Percentiles rank a stretch among this genome's conserved stretches.
Evolutionary conservation across 2,113 vertebrate genomes (phyloP).

Genomic region (Vanacampus margaritifer): DNA sequence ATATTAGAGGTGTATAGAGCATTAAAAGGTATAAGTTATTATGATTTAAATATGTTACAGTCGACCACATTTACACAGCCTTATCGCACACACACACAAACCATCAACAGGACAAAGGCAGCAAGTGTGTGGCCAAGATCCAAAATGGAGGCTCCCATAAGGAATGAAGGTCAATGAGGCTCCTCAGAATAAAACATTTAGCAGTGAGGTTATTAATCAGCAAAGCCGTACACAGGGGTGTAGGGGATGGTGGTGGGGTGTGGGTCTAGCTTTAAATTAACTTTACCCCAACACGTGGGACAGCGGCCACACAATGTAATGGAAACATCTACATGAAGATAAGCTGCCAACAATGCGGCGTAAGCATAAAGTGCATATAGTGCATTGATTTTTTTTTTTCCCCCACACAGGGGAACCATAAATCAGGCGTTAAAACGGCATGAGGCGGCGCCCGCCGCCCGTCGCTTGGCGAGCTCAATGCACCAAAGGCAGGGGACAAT

Average conservation of each 20-base stretch:
- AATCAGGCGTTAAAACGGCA: slow-evolving; percentile 39
- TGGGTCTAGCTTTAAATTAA: slow-evolving; percentile 17
- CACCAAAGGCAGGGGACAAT: slow-evolving; percentile 33
- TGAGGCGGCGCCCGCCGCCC: slow-evolving; percentile 10
- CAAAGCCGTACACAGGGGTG: slow-evolving; percentile 5
- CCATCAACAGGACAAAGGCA: not conserved
- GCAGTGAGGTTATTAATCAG: slow-evolving; percentile 46
- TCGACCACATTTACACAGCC: not conserved
- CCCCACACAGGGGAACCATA: slow-evolving; percentile 29
- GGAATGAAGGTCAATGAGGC: slow-evolving; percentile 31
- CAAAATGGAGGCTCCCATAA: not conserved
- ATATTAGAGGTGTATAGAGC: not conserved
- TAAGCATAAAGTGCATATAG: slow-evolving; percentile 33
- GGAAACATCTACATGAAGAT: slow-evolving; percentile 50
- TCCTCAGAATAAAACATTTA: slow-evolving; percentile 44
- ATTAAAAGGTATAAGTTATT: not conserved
- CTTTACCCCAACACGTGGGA: slow-evolving; percentile 20
- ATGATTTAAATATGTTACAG: not conserved
- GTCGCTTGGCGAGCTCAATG: slow-evolving; percentile 25
- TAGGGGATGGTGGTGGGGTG: not conserved
- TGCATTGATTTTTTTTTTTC: slow-evolving; percentile 48
- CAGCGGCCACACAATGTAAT: slow-evolving; percentile 19
- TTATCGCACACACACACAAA: not conserved
- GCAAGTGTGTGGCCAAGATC: not conserved
- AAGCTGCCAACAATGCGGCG: slow-evolving; percentile 31